phyloP scores from a whole-genome alignment of 37 sponge, comb jelly and placozoan genomes.

The Ephydatia muelleri region DNA sequence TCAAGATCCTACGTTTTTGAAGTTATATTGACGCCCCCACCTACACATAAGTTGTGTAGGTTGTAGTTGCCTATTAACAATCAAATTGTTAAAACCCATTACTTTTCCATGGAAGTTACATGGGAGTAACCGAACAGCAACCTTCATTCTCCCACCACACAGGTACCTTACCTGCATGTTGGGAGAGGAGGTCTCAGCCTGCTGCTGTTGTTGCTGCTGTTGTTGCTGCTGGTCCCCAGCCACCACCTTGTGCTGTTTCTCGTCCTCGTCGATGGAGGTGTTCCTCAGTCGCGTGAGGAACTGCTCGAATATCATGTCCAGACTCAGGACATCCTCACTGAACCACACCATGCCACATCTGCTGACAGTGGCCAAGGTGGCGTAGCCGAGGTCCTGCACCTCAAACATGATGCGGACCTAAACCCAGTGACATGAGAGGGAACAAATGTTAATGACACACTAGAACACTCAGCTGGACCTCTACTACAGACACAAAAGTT shows the following conservation, averaged over 20 bases:
- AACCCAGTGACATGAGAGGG: too few relatives aligned
- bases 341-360: slow-evolving; percentile 99
- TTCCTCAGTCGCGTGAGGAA: slow-evolving; percentile 71
- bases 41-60: too few relatives aligned
- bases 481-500: too few relatives aligned
- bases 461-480: too few relatives aligned
- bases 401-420: slow-evolving; percentile 97
- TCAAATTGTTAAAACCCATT: too few relatives aligned
- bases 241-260: slow-evolving; percentile 37
- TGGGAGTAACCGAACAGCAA: too few relatives aligned
- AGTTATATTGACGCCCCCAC: too few relatives aligned
- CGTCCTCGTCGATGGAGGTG: slow-evolving; percentile 89
- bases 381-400: slow-evolving; percentile 95
- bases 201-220: slow-evolving; percentile 11
- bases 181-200: slow-evolving; percentile 69
- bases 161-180: slow-evolving; percentile 51
- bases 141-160: neutral
- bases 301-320: slow-evolving; percentile 93
- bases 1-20: too few relatives aligned
- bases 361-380: slow-evolving; percentile 97
- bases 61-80: too few relatives aligned
- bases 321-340: slow-evolving; percentile 93
- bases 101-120: too few relatives aligned
- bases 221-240: neutral
- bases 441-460: too few relatives aligned